Conservation (phyloP, 2,797 vertebrate genomes). For the Cephalopachus bancanus region DNA sequence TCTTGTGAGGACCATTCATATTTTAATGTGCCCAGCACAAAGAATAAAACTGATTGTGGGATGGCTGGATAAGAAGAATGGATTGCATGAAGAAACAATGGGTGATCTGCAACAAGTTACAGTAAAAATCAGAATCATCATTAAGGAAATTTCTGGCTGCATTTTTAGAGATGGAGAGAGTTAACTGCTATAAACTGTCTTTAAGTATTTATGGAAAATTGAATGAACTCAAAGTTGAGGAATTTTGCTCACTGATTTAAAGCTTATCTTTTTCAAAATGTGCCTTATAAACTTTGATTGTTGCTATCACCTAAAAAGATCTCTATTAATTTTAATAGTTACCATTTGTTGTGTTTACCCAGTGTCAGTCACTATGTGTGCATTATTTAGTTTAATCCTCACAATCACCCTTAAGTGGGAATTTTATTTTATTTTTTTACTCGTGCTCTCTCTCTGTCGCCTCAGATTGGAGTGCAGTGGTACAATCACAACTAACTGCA, state of each 20-base stretch:
- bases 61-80: not conserved
- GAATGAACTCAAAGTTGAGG: constrained; percentile 21
- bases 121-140: constrained; percentile 17
- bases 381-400: not conserved
- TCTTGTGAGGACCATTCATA: not conserved
- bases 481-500: too few relatives aligned
- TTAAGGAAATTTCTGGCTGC: not conserved
- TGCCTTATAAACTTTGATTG: not conserved
- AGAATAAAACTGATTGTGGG: not conserved
- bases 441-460: too few relatives aligned
- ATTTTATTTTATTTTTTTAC: not conserved
- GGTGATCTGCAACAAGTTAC: not conserved
- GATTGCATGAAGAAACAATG: not conserved
- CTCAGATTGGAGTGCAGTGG: too few relatives aligned
- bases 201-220: not conserved
- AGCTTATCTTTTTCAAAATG: constrained; percentile 25
- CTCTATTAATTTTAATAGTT: constrained; percentile 46
- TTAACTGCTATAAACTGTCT: constrained; percentile 6
- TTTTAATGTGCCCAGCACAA: not conserved
- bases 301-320: constrained; percentile 2
- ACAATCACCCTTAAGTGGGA: not conserved
- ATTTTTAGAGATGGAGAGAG: not conserved
- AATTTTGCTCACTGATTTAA: not conserved
- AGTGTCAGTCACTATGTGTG: not conserved
- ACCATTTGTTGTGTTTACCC: not conserved